A percentile compares a stretch with the other conserved stretches of the same genome.
Conservation (phyloP, 1,140 invertebrate genomes). For the Paralvinella palmiformis region DNA sequence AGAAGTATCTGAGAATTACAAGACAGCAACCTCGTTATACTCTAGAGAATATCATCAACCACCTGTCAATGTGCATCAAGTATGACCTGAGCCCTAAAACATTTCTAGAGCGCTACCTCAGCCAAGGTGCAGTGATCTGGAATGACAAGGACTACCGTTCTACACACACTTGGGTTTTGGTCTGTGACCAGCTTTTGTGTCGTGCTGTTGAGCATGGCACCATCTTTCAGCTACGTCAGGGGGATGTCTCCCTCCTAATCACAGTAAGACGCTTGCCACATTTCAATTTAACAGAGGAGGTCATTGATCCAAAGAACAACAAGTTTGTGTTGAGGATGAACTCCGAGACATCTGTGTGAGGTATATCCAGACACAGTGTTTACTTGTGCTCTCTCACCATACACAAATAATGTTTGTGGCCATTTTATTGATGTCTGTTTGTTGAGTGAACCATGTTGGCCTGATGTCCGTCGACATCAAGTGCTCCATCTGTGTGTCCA, state of each 20-base stretch:
- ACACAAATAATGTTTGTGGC: too few species aligned
- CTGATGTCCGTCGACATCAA: too few species aligned
- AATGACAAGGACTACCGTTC: constrained; percentile 35
- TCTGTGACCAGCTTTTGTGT: constrained; percentile 83
- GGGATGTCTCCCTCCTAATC: constrained; percentile 86
- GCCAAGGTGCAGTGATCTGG: constrained; percentile 54
- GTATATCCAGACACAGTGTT: too few species aligned
- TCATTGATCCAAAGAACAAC: constrained; percentile 91
- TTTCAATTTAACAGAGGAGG: constrained; percentile 89
- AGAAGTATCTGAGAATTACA: constrained; percentile 92
- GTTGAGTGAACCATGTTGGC: too few species aligned
- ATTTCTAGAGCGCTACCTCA: constrained; percentile 67
- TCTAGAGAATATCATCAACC: constrained; percentile 80
- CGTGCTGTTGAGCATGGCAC: constrained; percentile 69
- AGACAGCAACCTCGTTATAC: constrained; percentile 91
- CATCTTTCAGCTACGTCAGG: constrained; percentile 84
- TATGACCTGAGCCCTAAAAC: constrained; percentile 88
- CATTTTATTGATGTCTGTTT: too few species aligned
- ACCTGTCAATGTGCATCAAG: constrained; percentile 82
- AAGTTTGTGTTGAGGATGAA: constrained; percentile 90
- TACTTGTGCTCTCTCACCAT: too few species aligned
- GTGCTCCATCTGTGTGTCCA: too few species aligned
- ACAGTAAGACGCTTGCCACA: constrained; percentile 78
- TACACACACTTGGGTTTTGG: constrained; percentile 76
- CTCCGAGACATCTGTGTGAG: constrained; percentile 89